These are phyloP conservation scores for Aselliscus stoliczkanus DNA, from an alignment of 2,797 vertebrate species.

Conservation along the genomic window DNA sequence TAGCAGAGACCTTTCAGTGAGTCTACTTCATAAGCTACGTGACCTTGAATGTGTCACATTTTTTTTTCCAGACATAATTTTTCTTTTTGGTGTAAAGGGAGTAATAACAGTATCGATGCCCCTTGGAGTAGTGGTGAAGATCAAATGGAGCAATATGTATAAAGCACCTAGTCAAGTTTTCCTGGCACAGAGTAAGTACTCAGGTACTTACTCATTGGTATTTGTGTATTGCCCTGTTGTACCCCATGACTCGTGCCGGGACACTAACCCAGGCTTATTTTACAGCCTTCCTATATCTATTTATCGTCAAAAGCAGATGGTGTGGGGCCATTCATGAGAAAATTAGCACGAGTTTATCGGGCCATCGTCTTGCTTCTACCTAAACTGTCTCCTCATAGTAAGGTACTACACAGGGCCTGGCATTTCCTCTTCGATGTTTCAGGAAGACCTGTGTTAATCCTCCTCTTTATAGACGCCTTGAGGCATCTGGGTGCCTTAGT, in stretches of 20 bases:
- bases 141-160: neutral
- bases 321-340: neutral
- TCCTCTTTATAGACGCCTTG: neutral
- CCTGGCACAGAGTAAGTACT: neutral
- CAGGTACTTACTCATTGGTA: neutral
- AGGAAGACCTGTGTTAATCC: neutral
- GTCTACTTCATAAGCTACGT: neutral
- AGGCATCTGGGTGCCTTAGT: neutral
- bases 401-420: neutral
- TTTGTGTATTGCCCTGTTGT: neutral
- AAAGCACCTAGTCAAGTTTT: neutral
- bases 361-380: neutral
- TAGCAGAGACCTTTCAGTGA: neutral
- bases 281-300: neutral
- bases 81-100: neutral
- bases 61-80: neutral
- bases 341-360: neutral
- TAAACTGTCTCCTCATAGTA: neutral
- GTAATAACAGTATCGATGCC: neutral
- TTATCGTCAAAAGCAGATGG: neutral
- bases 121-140: neutral
- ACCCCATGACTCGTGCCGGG: neutral
- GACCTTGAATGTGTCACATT: slow-evolving; percentile 36
- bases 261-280: neutral
- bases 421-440: neutral